Evolutionary conservation across 1,140 invertebrate genomes (phyloP).

Genomic region (Drosophila takahashii): DNA sequence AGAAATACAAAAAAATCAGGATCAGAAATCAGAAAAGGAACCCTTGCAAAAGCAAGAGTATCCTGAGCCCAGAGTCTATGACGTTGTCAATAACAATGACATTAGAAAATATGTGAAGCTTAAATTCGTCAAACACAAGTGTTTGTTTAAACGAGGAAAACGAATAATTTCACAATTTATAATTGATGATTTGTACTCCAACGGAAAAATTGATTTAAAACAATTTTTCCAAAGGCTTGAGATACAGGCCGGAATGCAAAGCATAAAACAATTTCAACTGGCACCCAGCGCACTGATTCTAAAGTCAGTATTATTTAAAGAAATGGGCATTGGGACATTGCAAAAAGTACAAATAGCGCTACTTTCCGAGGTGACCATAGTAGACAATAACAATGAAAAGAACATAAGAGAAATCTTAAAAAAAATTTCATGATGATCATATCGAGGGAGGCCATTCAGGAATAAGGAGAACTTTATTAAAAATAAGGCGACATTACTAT

Average conservation of each 20-base stretch:
- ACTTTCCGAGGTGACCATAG: not conserved
- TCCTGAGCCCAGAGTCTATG: not conserved
- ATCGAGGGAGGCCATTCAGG: not conserved
- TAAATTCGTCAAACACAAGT: not conserved
- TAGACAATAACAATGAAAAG: not conserved
- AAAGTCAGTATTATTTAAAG: no score
- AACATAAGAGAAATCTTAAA: no score
- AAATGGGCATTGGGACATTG: no score
- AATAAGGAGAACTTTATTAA: not conserved
- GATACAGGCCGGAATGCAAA: no score
- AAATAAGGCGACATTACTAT: not conserved
- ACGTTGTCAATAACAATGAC: not conserved
- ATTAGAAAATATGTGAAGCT: not conserved
- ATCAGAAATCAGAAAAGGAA: not conserved
- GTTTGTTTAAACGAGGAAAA: not conserved
- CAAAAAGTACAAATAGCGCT: no score
- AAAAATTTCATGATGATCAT: no score
- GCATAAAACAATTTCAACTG: no score
- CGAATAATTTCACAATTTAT: not conserved
- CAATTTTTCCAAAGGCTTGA: no score
- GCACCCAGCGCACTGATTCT: no score
- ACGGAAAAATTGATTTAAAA: not conserved
- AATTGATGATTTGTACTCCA: not conserved
- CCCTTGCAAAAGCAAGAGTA: not conserved
- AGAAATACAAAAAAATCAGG: no score